A percentile compares a stretch with the other conserved stretches of the same genome.
phyloP scores from a whole-genome alignment of 92 coral and sea anemone species.

The Meandrina meandrites region DNA sequence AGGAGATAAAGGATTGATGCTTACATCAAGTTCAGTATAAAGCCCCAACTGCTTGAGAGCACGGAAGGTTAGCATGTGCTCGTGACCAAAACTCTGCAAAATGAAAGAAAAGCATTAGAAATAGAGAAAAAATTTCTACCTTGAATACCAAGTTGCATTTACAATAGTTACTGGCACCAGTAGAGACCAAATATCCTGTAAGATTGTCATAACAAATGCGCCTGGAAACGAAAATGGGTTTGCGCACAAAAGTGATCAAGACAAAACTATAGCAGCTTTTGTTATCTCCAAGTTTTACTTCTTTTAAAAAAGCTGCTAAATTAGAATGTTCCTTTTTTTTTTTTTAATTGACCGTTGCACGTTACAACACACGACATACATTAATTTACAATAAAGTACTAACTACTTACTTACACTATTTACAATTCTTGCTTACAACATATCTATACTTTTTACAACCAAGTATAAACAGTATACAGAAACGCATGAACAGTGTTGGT shows the following conservation, averaged over 20 bases:
- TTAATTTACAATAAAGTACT: too few species aligned
- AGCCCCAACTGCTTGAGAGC: constrained; percentile 84
- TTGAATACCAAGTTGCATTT: background rate
- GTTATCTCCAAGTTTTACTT: background rate
- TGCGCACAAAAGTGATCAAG: background rate
- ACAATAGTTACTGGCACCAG: too few species aligned
- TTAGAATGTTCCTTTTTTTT: too few species aligned
- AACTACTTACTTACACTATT: too few species aligned
- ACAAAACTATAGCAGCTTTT: background rate
- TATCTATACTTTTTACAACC: too few species aligned
- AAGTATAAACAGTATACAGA: too few species aligned
- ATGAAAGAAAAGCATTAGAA: background rate
- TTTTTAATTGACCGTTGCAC: too few species aligned
- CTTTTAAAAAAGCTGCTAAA: background rate
- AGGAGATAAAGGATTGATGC: background rate
- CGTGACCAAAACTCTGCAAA: constrained; percentile 88
- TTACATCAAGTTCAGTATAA: constrained; percentile 86
- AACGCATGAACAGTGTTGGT: too few species aligned
- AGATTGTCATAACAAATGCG: background rate
- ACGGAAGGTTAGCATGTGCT: constrained; percentile 76
- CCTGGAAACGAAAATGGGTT: background rate
- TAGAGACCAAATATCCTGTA: background rate
- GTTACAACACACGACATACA: too few species aligned
- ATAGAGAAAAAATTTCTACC: background rate
- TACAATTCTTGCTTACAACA: too few species aligned